These are phyloP conservation scores for Nephrocerus scutellatus DNA, from an alignment of 2,888 invertebrate species.

Conservation along the genomic window DNA sequence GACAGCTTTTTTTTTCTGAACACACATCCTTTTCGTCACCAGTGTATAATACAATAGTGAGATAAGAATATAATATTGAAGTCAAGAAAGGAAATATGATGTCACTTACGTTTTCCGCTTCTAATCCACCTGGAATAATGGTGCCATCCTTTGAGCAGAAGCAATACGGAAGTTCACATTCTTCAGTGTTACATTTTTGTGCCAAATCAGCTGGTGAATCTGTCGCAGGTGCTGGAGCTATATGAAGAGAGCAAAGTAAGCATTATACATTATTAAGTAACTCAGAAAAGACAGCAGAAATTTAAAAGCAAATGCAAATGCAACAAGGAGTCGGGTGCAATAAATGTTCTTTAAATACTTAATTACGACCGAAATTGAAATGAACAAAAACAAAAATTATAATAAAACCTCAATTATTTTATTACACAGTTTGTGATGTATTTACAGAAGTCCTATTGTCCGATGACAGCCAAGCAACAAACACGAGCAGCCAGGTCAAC, in stretches of 20 bases:
- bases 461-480: too few species aligned
- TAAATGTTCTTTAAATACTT: too few species aligned
- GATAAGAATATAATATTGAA: too few species aligned
- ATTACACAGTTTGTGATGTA: too few species aligned
- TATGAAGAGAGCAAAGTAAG: slow-evolving; percentile 30
- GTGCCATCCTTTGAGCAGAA: slow-evolving; percentile 91
- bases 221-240: slow-evolving; percentile 76
- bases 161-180: slow-evolving; percentile 79
- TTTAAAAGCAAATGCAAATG: slow-evolving; percentile 7
- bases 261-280: background rate
- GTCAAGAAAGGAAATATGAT: slow-evolving; percentile 1
- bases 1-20: too few species aligned
- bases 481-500: too few species aligned
- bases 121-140: slow-evolving; percentile 73
- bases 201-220: slow-evolving; percentile 76
- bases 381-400: slow-evolving; percentile 9
- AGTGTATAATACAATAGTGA: too few species aligned
- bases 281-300: slow-evolving; percentile 3
- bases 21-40: too few species aligned
- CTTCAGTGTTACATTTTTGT: slow-evolving; percentile 65
- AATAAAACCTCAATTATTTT: too few species aligned
- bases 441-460: too few species aligned
- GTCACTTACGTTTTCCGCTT: slow-evolving; percentile 67
- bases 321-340: too few species aligned
- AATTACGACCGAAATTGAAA: slow-evolving; percentile 1